Evolutionary conservation across 2,888 invertebrate genomes (phyloP).

Genomic region (Smittia sp.): DNA sequence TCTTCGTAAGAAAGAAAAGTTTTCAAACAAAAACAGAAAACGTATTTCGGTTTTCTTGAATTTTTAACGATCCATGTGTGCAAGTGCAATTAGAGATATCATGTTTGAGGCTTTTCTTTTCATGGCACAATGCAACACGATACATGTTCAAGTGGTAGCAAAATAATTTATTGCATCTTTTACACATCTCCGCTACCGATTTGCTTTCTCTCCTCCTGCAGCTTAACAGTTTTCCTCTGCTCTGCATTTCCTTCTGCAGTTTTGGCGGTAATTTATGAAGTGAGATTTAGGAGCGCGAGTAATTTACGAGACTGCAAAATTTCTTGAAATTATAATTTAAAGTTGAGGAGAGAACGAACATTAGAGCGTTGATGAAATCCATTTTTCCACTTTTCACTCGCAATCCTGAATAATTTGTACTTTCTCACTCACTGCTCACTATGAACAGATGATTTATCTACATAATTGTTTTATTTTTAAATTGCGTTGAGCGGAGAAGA

Average conservation of each 20-base stretch:
- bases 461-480: conserved; percentile 20
- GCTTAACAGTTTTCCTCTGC: neutral
- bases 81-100: conserved; percentile 37
- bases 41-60: neutral
- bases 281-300: neutral
- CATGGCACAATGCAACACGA: neutral
- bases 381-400: neutral
- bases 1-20: neutral
- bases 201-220: neutral
- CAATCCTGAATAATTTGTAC: neutral
- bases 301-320: conserved; percentile 5
- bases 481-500: neutral
- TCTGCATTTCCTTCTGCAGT: neutral
- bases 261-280: conserved; percentile 8
- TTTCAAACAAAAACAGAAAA: neutral
- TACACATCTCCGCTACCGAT: conserved; percentile 13
- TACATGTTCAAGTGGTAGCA: conserved; percentile 22
- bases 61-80: conserved; percentile 36
- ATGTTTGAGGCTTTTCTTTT: conserved; percentile 36
- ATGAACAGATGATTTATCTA: neutral
- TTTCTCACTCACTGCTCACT: neutral
- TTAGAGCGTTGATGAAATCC: no score
- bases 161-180: conserved; percentile 39
- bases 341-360: no score
- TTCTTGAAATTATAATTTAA: neutral